Base-by-base conservation (phyloP, 2,797 vertebrate species). In the Diplodus puntazzo region DNA sequence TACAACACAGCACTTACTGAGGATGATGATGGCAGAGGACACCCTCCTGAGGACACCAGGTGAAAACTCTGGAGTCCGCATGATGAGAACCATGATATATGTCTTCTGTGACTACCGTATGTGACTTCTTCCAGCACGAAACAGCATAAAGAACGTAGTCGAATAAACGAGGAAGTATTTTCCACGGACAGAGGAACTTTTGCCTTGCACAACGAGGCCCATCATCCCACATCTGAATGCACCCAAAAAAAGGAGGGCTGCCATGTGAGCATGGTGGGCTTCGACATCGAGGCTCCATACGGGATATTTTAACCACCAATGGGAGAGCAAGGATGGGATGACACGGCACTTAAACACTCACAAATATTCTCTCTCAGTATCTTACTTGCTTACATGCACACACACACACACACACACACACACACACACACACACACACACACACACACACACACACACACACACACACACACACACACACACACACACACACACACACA, bases 231-330 rank as follows among this genome's bases (percentile, higher is more conserved):
- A 80, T 76, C 70, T 75, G 79, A 82, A 83, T n/a, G 81, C 64
- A 69, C 63, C 89, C 86, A 78, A 85, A 92, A 85, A 92, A 91
- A 89, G 79, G 53, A 86, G 53, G 58, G 84, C 77, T 87, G 80
- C 87, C 77, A 76, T 73, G 73, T 86, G 87, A 88, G 89, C 82
- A 61, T 21, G 34, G 50, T 48, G 34, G 68, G 83, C 80, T 21
- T 83, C 81, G 92, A 94, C 93, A 88, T 67, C 46, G 69, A 67
- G 92, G 88, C 94, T 92, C 93, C 91, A 64, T 23, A 50, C 55
- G 86, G 71, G 92, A 93, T 94, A 95, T 95, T 95, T 96, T 95
- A 93, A 88, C 91, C 83, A 82, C 92, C 89, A 87, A 91, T 83
- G 53, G 82, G 75, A 87, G 64, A 76, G 82, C 81, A 87, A 76